Base-by-base conservation (phyloP, 2,797 vertebrate species). In the Takifugu ocellatus region DNA sequence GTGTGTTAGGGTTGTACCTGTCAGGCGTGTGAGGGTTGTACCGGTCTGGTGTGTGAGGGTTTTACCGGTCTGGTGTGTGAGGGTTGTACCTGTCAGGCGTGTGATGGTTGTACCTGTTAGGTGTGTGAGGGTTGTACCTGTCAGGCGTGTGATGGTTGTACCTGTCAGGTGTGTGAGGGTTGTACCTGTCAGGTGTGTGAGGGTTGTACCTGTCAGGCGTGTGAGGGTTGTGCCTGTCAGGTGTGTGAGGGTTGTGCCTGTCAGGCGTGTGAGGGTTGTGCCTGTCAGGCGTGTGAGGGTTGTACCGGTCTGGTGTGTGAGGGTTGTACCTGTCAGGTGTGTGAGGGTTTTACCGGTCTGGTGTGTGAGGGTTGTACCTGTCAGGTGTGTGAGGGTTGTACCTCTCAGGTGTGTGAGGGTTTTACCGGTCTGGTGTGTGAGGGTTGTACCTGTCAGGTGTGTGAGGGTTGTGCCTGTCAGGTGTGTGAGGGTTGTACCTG, bases 381-480 rank as follows among this genome's bases (percentile, higher is more conserved):
- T 21, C 27, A 27, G 4, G 27, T 29, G 95, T 51, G 92, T 89
- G 74, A 96, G 94, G 59, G 94, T 98, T 94, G 16, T 94, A 91
- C 7, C 94, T 98, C n/a, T n/a, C n/a, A n/a, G n/a, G n/a, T n/a
- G n/a, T n/a, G n/a, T n/a, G n/a, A n/a, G n/a, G n/a, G n/a, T n/a
- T n/a, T n/a, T n/a, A n/a, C n/a, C n/a, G n/a, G 73, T 94, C 91
- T 0, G 86, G 79, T 46, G 47, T 44, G 52, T 50, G 27, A 50
- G 92, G 88, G 73, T 96, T 1, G 2, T 49, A 57, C 55, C 55
- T 57, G 55, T 36, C 55, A 57, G 89, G 78, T 96, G 95, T 51
- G 92, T 89, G 74, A 96, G 94, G 59, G 93, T 98, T 94, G n/a
- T 94, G 91, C 7, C 94, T 98, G 73, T 95, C 91, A 0, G 86